Evolutionary conservation across 2,113 vertebrate genomes (phyloP), one percentile per base, ranked within the genome.

Genomic region (Neogale vison): DNA sequence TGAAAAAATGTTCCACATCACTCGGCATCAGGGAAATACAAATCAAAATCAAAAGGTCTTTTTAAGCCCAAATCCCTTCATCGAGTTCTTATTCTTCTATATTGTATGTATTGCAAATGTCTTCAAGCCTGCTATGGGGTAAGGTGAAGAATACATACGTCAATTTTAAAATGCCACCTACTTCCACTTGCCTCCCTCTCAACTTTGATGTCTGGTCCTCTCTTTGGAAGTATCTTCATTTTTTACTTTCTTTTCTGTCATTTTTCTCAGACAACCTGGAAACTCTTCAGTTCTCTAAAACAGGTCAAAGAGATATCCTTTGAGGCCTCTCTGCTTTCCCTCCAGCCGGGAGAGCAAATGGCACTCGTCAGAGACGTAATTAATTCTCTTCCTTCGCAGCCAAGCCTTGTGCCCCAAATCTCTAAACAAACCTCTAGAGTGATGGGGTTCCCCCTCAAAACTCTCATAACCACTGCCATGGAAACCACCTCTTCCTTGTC

Each of bases 401-500:
- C 71, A 82, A 72, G 84, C 29, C 2, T 0, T 7, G 13, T 2
- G 42, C 34, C 67, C 69, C 79, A 45, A 34, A 50, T 81, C 71
- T 76, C 65, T 82, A 23, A 89, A 72, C 12, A 18, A 76, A 10
- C 47, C 71, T 24, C 36, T n/a, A 34, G 21, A 57, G 67, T 1
- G 31, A 10, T 6, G 7, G 3, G 61, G 31, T 55, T 79, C 82
- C 47, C 69, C 69, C 55, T 85, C 3, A 0, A 72, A 55, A 34
- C n/a, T 6, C n/a, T 69, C 47, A 13, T 13, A 39, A 5, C 47
- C 55, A 31, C 61, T 47, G 45, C 92, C 26, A 15, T 29, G 63
- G 50, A 84, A 90, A 95, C 36, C 6, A n/a, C 31, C 77, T 88
- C 63, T 63, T 84, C 80, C 88, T 88, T 59, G 45, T 72, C 95